Percentiles rank a stretch among this genome's conserved stretches.
These are phyloP conservation scores for Pantala flavescens DNA, from an alignment of 1,140 invertebrate species.

Conservation along the genomic window DNA sequence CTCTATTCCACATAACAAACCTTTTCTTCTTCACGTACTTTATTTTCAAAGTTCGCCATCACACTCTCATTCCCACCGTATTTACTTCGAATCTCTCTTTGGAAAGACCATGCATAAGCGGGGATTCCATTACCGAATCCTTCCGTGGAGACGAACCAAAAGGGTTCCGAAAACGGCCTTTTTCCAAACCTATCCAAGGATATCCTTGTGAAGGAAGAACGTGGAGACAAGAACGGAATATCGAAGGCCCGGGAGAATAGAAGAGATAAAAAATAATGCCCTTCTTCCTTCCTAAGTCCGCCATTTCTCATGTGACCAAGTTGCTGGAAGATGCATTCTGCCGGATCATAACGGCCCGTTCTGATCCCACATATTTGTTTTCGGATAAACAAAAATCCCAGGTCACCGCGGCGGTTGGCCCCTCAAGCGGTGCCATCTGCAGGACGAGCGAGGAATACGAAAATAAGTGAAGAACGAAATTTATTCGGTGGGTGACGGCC, in stretches of 20 bases:
- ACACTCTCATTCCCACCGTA: too few relatives aligned
- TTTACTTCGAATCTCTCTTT: too few relatives aligned
- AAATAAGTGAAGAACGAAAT: not conserved
- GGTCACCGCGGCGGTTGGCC: not conserved
- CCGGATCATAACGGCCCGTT: not conserved
- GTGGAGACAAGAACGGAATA: not conserved
- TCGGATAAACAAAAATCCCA: conserved; percentile 9
- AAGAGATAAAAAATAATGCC: not conserved
- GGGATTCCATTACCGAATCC: too few relatives aligned
- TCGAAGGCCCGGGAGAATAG: not conserved
- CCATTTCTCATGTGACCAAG: not conserved
- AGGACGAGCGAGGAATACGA: not conserved
- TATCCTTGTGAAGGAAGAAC: not conserved
- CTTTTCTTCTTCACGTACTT: too few relatives aligned
- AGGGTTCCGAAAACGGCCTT: too few relatives aligned
- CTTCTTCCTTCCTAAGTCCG: not conserved
- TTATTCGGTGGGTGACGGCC: too few relatives aligned
- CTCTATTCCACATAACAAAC: too few relatives aligned
- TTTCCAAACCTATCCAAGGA: too few relatives aligned
- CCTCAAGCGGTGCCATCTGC: not conserved
- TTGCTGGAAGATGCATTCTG: not conserved
- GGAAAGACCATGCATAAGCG: too few relatives aligned
- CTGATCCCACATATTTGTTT: not conserved
- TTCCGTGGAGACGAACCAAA: too few relatives aligned
- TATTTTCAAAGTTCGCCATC: too few relatives aligned